These are phyloP conservation scores for Thymelicus sylvestris DNA, from an alignment of 2,888 invertebrate species.

Conservation along the genomic window DNA sequence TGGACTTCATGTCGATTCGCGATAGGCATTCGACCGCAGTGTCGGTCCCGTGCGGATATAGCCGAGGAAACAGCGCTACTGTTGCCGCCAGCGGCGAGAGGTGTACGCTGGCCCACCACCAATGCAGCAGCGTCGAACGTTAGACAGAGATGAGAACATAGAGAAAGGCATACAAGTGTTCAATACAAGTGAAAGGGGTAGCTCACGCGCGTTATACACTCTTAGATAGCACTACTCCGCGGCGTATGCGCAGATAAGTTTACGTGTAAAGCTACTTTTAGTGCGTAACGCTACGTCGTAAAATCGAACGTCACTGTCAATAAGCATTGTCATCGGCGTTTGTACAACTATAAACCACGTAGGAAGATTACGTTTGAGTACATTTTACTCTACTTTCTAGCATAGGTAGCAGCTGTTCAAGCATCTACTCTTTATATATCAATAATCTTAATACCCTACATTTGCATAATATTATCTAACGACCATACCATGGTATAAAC, in stretches of 20 bases:
- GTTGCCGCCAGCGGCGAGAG: conserved; percentile 65
- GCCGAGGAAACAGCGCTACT: conserved; percentile 77
- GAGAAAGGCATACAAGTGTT: conserved; percentile 78
- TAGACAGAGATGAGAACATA: conserved; percentile 79
- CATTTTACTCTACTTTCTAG: conserved; percentile 23
- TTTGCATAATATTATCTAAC: conserved; percentile 19
- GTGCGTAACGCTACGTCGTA: conserved; percentile 43
- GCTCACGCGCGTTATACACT: conserved; percentile 73
- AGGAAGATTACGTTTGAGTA: conserved; percentile 39
- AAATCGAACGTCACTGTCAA: conserved; percentile 47
- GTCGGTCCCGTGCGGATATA: conserved; percentile 78
- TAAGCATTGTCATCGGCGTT: conserved; percentile 43
- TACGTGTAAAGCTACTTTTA: conserved; percentile 42
- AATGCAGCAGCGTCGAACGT: conserved; percentile 62
- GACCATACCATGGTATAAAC: neutral
- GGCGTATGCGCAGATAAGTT: conserved; percentile 58
- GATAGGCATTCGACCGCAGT: conserved; percentile 72
- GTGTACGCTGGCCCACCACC: conserved; percentile 71
- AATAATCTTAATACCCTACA: too few species aligned
- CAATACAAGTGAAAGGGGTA: conserved; percentile 83
- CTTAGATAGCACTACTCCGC: conserved; percentile 58
- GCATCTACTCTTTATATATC: neutral
- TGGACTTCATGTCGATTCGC: conserved; percentile 88
- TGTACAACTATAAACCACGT: conserved; percentile 37
- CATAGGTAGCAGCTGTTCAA: neutral